Base-by-base conservation (phyloP, 2,888 invertebrate genomes). In the Agrochola litura region DNA sequence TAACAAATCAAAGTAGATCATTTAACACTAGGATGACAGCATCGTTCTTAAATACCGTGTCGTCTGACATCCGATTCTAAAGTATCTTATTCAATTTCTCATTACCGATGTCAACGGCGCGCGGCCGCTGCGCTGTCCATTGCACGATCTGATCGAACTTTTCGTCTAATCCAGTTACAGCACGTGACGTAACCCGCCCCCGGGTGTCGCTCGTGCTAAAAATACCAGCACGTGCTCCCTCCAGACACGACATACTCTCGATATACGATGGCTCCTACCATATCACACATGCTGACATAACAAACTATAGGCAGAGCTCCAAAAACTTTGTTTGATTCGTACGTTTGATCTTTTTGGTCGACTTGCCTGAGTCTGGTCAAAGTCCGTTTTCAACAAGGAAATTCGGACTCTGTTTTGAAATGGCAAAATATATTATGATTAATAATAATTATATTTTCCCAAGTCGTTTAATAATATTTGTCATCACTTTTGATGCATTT, bases 141-240 rank as follows among this genome's bases (percentile, higher is more conserved):
- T 73, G 80, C 80, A 78, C 66, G 82, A 79, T 90, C 88, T 88
- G 86, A 89, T 88, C 66, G 66, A 84, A 90, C 81, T 92, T 91
- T 90, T 89, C 89, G 89, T 89, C 89, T 92, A 92, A 91, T 91
- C 90, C 89, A 87, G 92, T 91, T 92, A 89, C 84, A 83, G 82
- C 68, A 65, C 72, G 88, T 95, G 94, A 95, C 94, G 94, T 93
- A 94, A 94, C 89, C 80, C 89, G 89, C 91, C 92, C 94, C 93
- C 90, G 94, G 95, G 95, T 95, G 95, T 94, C 94, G 92, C 93
- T 92, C 85, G 89, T 63, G 91, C 93, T 94, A 95, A 92, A 95
- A 95, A 95, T 95, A 96, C 86, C 86, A 81, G 92, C 94, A 92
- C 94, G 95, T 94, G 94, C 91, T 87, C 91, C 91, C 92, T 94